Evolutionary conservation across 2,113 vertebrate genomes (phyloP).

Genomic region (Castor canadensis): DNA sequence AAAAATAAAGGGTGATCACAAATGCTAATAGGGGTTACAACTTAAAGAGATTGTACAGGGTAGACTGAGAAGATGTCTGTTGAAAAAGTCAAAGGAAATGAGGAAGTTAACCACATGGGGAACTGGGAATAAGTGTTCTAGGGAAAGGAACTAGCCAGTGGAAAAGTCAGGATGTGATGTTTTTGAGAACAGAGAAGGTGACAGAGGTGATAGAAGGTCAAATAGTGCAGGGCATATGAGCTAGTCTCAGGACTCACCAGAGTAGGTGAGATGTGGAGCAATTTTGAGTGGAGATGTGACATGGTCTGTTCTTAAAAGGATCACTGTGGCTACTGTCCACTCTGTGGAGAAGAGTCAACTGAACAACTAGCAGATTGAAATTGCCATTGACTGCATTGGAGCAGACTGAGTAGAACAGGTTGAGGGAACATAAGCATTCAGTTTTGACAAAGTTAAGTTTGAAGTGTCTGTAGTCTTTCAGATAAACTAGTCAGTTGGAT

Average conservation of each 20-base stretch:
- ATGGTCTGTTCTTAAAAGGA: background rate
- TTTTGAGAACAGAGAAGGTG: background rate
- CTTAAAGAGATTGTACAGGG: background rate
- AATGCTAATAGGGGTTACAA: background rate
- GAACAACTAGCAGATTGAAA: background rate
- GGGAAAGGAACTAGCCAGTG: background rate
- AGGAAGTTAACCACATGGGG: background rate
- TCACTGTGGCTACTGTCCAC: background rate
- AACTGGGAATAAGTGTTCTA: background rate
- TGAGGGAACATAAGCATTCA: background rate
- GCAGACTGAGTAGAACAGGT: background rate
- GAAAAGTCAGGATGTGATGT: background rate
- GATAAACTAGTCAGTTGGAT: background rate
- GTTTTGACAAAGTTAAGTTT: background rate
- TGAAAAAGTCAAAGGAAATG: background rate
- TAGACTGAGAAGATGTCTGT: background rate
- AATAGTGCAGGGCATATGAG: background rate
- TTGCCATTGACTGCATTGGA: background rate
- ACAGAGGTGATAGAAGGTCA: background rate
- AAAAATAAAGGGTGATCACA: background rate
- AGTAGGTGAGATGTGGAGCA: background rate
- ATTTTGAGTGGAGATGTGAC: background rate
- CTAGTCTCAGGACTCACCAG: background rate
- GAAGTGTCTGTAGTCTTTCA: constrained; percentile 8
- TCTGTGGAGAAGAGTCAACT: background rate